These are phyloP conservation scores for Rhodinocichla rosea DNA, from an alignment of 2,113 vertebrate genomes.

Conservation along the genomic window DNA sequence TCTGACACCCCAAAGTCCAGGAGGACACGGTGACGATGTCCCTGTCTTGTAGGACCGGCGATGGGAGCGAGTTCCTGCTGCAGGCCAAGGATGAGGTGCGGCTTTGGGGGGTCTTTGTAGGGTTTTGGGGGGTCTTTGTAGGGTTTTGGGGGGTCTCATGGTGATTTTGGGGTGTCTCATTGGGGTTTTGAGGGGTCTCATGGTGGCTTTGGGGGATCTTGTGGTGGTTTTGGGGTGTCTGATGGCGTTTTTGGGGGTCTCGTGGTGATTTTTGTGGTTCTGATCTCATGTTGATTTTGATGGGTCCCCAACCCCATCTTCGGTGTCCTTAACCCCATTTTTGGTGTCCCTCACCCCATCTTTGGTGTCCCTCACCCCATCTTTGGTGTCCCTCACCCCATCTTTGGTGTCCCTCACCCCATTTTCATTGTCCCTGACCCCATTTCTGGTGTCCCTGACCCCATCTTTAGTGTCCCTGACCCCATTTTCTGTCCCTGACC, in stretches of 20 bases:
- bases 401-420: too few species aligned
- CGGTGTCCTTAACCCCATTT: too few species aligned
- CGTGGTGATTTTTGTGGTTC: not conserved
- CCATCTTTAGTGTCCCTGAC: too few species aligned
- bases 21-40: not conserved
- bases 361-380: not conserved
- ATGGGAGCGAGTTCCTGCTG: conserved; percentile 90
- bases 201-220: too few species aligned
- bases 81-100: conserved; percentile 91
- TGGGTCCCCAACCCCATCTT: not conserved
- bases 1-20: not conserved
- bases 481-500: too few species aligned
- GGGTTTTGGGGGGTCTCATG: too few species aligned
- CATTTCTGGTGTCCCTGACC: not conserved
- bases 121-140: not conserved
- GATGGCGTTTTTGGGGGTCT: not conserved
- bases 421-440: too few species aligned
- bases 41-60: conserved; percentile 77
- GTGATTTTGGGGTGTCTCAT: too few species aligned
- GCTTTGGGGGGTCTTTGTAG: not conserved
- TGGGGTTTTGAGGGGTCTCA: too few species aligned
- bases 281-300: not conserved
- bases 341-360: too few species aligned
- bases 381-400: not conserved
- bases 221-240: not conserved